Evolutionary conservation across 2,113 vertebrate genomes (phyloP), one percentile per base, ranked within the genome.

Genomic region (Triplophysa dalaica): DNA sequence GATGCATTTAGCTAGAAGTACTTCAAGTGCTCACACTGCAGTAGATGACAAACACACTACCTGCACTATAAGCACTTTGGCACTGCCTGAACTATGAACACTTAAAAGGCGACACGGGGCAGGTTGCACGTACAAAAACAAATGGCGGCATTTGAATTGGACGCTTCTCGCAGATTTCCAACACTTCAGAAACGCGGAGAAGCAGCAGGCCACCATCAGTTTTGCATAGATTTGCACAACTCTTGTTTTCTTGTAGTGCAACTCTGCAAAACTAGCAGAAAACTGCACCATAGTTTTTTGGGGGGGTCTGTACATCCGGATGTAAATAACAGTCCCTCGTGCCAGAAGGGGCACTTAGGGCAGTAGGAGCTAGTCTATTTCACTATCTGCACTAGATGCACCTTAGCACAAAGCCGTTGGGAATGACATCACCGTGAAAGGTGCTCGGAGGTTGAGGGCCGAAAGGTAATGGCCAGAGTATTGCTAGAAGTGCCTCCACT

Each of bases 341-440:
- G 98, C 98, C 97, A 98, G 97, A 99, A 99, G 98, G 98, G 97
- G 98, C 98, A 99, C 96, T 98, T 98, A 99, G 98, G 95, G 97
- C 98, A 99, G 98, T 99, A 99, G 97, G 95, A 97, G 96, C 97
- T 98, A 97, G 94, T 98, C 96, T 98, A 98, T 93, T 95, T 96
- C 97, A 98, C 98, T 99, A 99, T 99, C 98, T 99, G 98, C 97
- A 99, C 98, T 99, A 99, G 96, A 99, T 99, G 98, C 98, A 99
- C 98, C 98, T 99, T 99, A 99, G 97, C 96, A 99, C 95, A 99
- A 98, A 96, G 96, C 91, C 87, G 87, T 87, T 94, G 24, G 38
- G 2, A 26, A 1, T n/a, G 24, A 14, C 0, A 3, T 13, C 54
- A 4, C 0, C 50, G 14, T 0, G 43, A 8, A 24, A 24, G 14